Evolutionary conservation across 2,797 vertebrate species (phyloP).

Genomic region (Parauchenoglanis punctatus): DNA sequence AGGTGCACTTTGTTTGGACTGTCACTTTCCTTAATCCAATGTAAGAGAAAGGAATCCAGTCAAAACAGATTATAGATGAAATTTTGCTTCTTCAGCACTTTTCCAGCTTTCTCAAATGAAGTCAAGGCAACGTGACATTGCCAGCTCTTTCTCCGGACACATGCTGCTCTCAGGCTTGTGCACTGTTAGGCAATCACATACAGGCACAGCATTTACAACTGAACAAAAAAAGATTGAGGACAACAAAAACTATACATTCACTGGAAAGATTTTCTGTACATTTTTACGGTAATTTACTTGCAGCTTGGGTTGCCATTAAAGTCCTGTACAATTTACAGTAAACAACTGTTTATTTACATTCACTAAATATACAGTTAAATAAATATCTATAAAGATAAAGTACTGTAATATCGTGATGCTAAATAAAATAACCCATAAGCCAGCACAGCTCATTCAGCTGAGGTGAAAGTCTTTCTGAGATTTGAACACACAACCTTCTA

Average conservation of each 20-base stretch:
- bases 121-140: background rate
- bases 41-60: conserved; percentile 1
- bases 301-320: too few relatives aligned
- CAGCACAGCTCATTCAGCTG: too few relatives aligned
- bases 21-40: conserved; percentile 50
- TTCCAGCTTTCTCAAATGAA: conserved; percentile 39
- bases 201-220: background rate
- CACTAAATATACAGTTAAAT: too few relatives aligned
- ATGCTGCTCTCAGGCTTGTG: background rate
- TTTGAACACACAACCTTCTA: too few relatives aligned
- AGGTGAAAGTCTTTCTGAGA: too few relatives aligned
- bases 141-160: background rate
- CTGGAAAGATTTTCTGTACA: too few relatives aligned
- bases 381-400: too few relatives aligned
- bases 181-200: background rate
- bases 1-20: conserved; percentile 50
- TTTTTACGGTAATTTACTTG: too few relatives aligned
- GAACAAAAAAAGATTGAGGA: background rate
- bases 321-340: too few relatives aligned
- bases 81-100: conserved; percentile 54
- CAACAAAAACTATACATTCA: background rate
- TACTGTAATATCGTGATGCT: too few relatives aligned
- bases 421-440: too few relatives aligned
- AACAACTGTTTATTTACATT: too few relatives aligned
- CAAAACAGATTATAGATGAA: background rate